Base-by-base conservation (phyloP, 2,888 invertebrate genomes). In the Choristoneura rosaceana region DNA sequence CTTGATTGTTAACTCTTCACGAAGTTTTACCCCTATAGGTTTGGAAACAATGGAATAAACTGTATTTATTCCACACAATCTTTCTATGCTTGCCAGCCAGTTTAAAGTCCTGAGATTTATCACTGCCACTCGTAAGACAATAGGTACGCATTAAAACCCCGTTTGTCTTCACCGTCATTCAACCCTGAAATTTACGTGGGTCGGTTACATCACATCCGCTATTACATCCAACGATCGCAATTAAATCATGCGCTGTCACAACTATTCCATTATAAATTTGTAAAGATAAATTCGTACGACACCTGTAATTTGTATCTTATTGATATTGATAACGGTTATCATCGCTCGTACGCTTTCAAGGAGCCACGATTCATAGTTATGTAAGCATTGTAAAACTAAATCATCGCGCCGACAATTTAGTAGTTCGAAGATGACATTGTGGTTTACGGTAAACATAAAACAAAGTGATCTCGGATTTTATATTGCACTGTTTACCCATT, bases 261-360 rank as follows among this genome's bases (percentile, higher is more conserved):
- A 45, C 59, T 58, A 59, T 68, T 71, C 71, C 71, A 59, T 68
- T 50, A 41, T 63, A 59, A 62, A 71, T 50, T 38, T 15, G 10
- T 12, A 55, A 55, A 60, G 65, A 70, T 65, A 65, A 70, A 38
- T 59, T 59, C 15, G 43, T 64, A 66, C 12, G 34, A 65, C 60
- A 65, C 41, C 25, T 43, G 34, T 63, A 50, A 47, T n/a, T 50
- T 63, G 47, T 63, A 64, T 70, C 70, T 70, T 67, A 71, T 68
- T 68, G 68, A 68, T 68, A 68, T 68, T 71, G 71, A 71, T 71
- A 71, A 71, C 41, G 25, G 62, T 67, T 71, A 63, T 71, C 71
- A 47, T 8, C 47, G 64, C 38, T 34, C 50, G 50, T 50, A 64
- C 47, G 58, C 43, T 58, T 41, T 38, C 45, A 12, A 38, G 60